Evolutionary conservation across 2,797 vertebrate genomes (phyloP), one percentile per base, ranked within the genome.

Genomic region (Denticeps clupeoides): DNA sequence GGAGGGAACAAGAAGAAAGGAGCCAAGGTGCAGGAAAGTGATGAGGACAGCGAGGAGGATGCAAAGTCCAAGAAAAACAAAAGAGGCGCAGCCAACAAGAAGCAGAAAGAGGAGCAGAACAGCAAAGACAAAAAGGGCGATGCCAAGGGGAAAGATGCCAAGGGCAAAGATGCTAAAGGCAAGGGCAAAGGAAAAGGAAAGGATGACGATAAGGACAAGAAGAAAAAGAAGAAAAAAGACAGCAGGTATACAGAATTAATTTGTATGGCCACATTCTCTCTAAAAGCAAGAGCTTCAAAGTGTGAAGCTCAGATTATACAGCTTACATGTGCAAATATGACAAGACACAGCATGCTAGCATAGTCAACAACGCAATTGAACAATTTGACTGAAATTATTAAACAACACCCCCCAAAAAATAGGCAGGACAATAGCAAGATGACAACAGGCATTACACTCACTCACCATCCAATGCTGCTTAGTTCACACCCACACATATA

Each of bases 161-260:
- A 22, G 10, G 16, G 12, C 5, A 8, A 25, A 38, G 28, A 31
- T 15, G 27, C 18, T 8, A 7, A 51, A 24, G 41, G 27, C 6
- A 43, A 42, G n/a, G 42, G 15, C 25, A 55, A 60, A 16, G 40
- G 45, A 32, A 58, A 45, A 16, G 56, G 45, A 10, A 60, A 58
- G 7, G 45, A 50, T 18, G 65, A 63, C 52, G 45, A 68, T 9
- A 65, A 66, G 3, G 65, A 67, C 40, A 65, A 31, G 55, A 56
- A 63, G 7, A 47, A 62, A 21, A 72, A 60, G 27, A 79, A 73
- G 55, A 76, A 71, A 43, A 81, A 82, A 53, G 74, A 68, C 59
- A 67, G 63, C 60, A 83, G 82, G 83, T 85, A 71, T 61, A 65
- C n/a, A n/a, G n/a, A n/a, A n/a, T n/a, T n/a, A n/a, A n/a, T n/a